Evolutionary conservation across 2,113 vertebrate species (phyloP).

Genomic region (Sisor rabdophorus): DNA sequence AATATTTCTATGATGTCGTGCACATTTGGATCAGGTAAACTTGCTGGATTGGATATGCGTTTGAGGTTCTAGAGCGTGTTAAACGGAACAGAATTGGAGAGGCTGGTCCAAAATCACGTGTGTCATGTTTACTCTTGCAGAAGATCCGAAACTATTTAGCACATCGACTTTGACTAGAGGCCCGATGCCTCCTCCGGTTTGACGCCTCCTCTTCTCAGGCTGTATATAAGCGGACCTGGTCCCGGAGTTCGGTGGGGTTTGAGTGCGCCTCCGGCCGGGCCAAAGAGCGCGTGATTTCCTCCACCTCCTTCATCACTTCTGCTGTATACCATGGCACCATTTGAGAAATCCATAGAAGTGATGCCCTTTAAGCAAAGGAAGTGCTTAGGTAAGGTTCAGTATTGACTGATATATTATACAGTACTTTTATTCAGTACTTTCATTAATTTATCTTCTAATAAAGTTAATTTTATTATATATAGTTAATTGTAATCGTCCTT

Average conservation of each 20-base stretch:
- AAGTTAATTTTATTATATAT: no score
- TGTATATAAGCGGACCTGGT: slow-evolving; percentile 58
- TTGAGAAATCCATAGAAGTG: slow-evolving; percentile 72
- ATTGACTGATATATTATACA: neutral
- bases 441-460: no score
- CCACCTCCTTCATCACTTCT: slow-evolving; percentile 33
- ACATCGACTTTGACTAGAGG: slow-evolving; percentile 20
- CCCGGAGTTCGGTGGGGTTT: slow-evolving; percentile 50
- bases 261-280: slow-evolving; percentile 57
- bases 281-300: slow-evolving; percentile 25
- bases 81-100: slow-evolving; percentile 13
- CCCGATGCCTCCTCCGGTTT: slow-evolving; percentile 32
- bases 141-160: slow-evolving; percentile 50
- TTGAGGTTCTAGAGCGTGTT: neutral
- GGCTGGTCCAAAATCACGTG: slow-evolving; percentile 9
- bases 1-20: neutral
- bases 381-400: slow-evolving; percentile 66
- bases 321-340: slow-evolving; percentile 66
- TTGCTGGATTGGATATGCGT: neutral
- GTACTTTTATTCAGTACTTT: no score
- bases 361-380: slow-evolving; percentile 77
- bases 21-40: neutral
- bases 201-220: slow-evolving; percentile 53
- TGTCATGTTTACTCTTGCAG: slow-evolving; percentile 18
- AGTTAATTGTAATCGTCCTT: neutral